These are phyloP conservation scores for Gymnoscopelus microlampas DNA, from an alignment of 2,797 vertebrate genomes.

Conservation along the genomic window DNA sequence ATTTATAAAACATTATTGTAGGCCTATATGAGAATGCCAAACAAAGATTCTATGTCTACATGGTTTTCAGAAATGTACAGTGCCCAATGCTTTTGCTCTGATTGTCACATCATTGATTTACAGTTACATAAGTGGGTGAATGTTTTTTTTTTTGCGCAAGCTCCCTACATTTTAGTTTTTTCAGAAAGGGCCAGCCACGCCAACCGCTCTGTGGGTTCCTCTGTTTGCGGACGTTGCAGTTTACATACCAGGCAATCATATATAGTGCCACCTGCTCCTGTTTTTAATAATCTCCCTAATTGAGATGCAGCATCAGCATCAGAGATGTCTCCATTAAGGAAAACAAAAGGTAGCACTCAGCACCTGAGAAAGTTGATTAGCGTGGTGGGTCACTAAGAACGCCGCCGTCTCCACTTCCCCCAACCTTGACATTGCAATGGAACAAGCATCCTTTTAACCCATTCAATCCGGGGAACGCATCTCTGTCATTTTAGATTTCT, in stretches of 20 bases:
- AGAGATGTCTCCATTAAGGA: slow-evolving; percentile 10
- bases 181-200: too few species aligned
- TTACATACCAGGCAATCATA: not conserved
- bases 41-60: too few species aligned
- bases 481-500: too few species aligned
- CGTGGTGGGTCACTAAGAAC: slow-evolving; percentile 35
- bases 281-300: slow-evolving; percentile 25
- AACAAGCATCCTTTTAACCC: slow-evolving; percentile 61
- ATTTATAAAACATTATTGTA: too few species aligned
- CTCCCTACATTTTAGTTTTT: too few species aligned
- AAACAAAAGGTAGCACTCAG: slow-evolving; percentile 21
- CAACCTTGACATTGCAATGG: slow-evolving; percentile 54
- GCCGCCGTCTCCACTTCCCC: slow-evolving; percentile 38
- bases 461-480: too few species aligned
- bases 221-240: not conserved
- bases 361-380: slow-evolving; percentile 40
- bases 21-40: too few species aligned
- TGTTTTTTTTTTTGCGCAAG: too few species aligned
- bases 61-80: too few species aligned
- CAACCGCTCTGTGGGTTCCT: slow-evolving; percentile 21
- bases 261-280: slow-evolving; percentile 46
- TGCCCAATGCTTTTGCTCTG: too few species aligned
- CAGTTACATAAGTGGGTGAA: too few species aligned
- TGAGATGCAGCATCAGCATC: slow-evolving; percentile 33
- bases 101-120: too few species aligned